Base-by-base conservation (phyloP, 1,140 invertebrate genomes). In the Pachypeltis micranthus region DNA sequence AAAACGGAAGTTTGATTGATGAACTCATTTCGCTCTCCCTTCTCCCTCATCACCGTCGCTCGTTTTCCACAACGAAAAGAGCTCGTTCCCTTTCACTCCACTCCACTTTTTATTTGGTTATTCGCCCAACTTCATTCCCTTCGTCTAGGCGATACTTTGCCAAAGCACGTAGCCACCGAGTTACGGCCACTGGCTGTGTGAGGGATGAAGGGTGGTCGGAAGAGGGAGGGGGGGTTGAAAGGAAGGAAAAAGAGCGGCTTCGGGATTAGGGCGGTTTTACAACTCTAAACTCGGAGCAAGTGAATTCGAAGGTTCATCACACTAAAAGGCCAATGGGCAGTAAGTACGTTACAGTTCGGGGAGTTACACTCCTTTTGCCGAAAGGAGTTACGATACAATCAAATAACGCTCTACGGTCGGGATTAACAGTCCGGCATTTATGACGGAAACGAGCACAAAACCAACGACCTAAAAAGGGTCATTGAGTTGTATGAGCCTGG, bases 301-400 rank as follows among this genome's bases (percentile, higher is more conserved):
- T 51, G 47, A 51, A 51, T 51, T 51, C 47, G 21, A 51, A 51
- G 47, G 47, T 51, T 51, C 47, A 51, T 51, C 47, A 51, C 21
- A 14, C 47, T 51, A 51, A 51, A 51, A 51, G 47, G 34, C 7
- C 34, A 39, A 39, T 39, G n/a, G n/a, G n/a, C n/a, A n/a, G n/a
- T n/a, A n/a, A n/a, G n/a, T n/a, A n/a, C n/a, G n/a, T n/a, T n/a
- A n/a, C n/a, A n/a, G n/a, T n/a, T n/a, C n/a, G n/a, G n/a, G n/a
- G n/a, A n/a, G n/a, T n/a, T n/a, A n/a, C n/a, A n/a, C n/a, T n/a
- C n/a, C n/a, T n/a, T n/a, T n/a, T n/a, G n/a, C n/a, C n/a, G n/a
- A n/a, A n/a, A n/a, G n/a, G n/a, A n/a, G n/a, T n/a, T n/a, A n/a
- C n/a, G n/a, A n/a, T n/a, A n/a, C n/a, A n/a, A n/a, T n/a, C n/a